Evolutionary conservation across 2,888 invertebrate species (phyloP).

Genomic region (Proisotoma minuta): DNA sequence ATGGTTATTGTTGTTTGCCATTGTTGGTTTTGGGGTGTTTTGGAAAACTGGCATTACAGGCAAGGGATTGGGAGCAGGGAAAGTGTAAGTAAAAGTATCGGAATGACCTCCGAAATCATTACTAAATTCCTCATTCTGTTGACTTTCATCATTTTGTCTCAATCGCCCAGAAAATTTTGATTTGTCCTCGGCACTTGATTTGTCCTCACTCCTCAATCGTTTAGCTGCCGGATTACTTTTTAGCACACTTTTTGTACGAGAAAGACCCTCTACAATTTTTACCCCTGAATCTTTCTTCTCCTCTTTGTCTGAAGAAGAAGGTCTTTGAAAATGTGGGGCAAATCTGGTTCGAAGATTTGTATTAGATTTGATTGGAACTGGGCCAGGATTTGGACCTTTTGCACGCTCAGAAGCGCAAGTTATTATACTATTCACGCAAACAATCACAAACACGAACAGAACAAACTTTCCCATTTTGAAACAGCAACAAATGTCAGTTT

Average conservation of each 20-base stretch:
- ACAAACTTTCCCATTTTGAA: neutral
- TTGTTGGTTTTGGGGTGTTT: neutral
- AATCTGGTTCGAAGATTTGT: neutral
- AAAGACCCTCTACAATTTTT: constrained; percentile 3
- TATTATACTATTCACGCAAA: neutral
- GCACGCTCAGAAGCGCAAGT: neutral
- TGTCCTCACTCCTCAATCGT: neutral
- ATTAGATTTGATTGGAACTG: neutral
- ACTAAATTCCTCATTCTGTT: neutral
- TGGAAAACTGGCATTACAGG: neutral
- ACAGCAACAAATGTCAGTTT: neutral
- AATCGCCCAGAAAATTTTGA: neutral
- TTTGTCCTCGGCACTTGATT: neutral
- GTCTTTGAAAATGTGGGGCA: neutral
- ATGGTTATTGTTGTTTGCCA: neutral
- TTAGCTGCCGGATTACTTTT: neutral
- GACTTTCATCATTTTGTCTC: neutral
- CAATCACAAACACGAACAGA: neutral
- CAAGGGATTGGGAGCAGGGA: neutral
- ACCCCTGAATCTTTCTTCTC: neutral
- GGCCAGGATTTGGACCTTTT: neutral
- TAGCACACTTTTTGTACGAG: neutral
- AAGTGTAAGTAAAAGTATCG: too few relatives aligned
- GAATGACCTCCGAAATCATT: too few relatives aligned
- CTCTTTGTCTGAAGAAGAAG: too few relatives aligned